These are phyloP conservation scores for Zapornia atra DNA, from an alignment of 2,113 vertebrate genomes.

Conservation along the genomic window DNA sequence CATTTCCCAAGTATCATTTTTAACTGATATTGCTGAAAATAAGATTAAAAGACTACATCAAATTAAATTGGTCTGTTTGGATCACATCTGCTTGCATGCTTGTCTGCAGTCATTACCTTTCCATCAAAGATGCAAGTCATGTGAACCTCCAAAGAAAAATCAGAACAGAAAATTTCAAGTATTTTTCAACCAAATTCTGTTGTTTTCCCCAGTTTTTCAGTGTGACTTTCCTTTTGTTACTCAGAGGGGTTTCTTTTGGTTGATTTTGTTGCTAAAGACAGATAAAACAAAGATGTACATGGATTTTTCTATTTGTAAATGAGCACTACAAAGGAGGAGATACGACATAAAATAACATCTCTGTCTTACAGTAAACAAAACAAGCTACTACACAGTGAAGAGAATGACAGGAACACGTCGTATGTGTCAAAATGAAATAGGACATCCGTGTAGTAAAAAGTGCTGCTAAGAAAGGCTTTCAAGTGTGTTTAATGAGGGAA, in stretches of 20 bases:
- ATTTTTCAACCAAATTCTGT: background rate
- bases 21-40: background rate
- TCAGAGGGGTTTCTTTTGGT: background rate
- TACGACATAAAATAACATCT: background rate
- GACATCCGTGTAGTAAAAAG: background rate
- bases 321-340: background rate
- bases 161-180: background rate
- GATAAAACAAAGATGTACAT: background rate
- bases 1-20: background rate
- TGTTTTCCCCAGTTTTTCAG: background rate
- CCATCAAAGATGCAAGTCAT: background rate
- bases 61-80: background rate
- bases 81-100: background rate
- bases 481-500: slow-evolving; percentile 60
- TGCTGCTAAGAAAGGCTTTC: slow-evolving; percentile 22
- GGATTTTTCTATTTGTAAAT: slow-evolving; percentile 47
- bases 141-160: background rate
- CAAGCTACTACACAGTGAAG: background rate
- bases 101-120: background rate
- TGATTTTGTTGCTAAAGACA: background rate
- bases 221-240: background rate
- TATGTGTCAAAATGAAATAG: slow-evolving; percentile 45
- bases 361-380: slow-evolving; percentile 5
- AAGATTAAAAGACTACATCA: background rate
- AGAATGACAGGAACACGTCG: background rate